Percentiles rank a stretch among this genome's conserved stretches.
Evolutionary conservation across 2,797 vertebrate species (phyloP).

Genomic region (Novumbra hubbsi): DNA sequence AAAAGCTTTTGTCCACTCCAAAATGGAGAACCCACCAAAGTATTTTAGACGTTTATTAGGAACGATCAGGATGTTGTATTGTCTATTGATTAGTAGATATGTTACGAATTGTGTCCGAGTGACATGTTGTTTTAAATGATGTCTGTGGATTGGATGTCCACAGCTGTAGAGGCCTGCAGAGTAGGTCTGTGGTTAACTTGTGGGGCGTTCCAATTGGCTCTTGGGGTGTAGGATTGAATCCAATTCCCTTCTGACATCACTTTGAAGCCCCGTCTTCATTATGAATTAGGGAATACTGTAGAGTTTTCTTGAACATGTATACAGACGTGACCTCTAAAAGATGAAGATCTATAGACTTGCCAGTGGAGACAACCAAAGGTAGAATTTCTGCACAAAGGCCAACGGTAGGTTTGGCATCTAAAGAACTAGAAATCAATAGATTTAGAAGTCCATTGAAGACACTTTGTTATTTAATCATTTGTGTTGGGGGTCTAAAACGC

Average conservation of each 20-base stretch:
- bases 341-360: slow-evolving; percentile 60
- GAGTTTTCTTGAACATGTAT: slow-evolving; percentile 38
- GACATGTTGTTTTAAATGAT: slow-evolving; percentile 51
- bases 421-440: slow-evolving; percentile 24
- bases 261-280: slow-evolving; percentile 54
- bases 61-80: slow-evolving; percentile 29
- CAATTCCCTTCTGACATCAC: slow-evolving; percentile 34
- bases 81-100: slow-evolving; percentile 41
- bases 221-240: slow-evolving; percentile 47
- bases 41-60: slow-evolving; percentile 36
- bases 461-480: slow-evolving; percentile 49
- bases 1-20: slow-evolving; percentile 42
- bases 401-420: slow-evolving; percentile 53
- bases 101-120: slow-evolving; percentile 52
- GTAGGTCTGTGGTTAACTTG: slow-evolving; percentile 54
- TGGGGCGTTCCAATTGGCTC: slow-evolving; percentile 48
- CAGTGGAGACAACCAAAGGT: slow-evolving; percentile 70
- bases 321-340: slow-evolving; percentile 62
- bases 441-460: slow-evolving; percentile 25
- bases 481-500: slow-evolving; percentile 43
- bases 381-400: slow-evolving; percentile 69
- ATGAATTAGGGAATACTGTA: slow-evolving; percentile 48
- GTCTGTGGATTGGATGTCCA: slow-evolving; percentile 52
- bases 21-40: slow-evolving; percentile 48
- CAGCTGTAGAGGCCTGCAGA: slow-evolving; percentile 47